Evolutionary conservation across 2,888 invertebrate genomes (phyloP).

Genomic region (Apamea crenata): DNA sequence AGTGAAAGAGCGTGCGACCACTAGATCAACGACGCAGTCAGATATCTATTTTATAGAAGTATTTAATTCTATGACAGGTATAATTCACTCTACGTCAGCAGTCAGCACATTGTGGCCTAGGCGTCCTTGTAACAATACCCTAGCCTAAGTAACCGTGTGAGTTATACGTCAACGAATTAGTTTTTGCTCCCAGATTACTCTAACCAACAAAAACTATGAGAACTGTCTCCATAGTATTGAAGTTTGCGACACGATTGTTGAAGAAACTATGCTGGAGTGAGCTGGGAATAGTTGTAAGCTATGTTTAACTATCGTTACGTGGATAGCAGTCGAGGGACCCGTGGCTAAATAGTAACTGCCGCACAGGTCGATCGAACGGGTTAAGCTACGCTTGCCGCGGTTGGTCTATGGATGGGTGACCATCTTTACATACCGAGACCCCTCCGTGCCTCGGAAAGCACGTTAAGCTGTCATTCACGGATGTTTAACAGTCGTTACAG

Average conservation of each 20-base stretch:
- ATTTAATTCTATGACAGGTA: neutral
- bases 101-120: constrained; percentile 26
- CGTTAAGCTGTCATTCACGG: no score
- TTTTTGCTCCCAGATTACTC: constrained; percentile 76
- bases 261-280: constrained; percentile 65
- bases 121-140: constrained; percentile 65
- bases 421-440: no score
- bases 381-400: no score
- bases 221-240: constrained; percentile 74
- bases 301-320: constrained; percentile 7
- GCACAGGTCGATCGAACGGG: no score
- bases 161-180: constrained; percentile 66
- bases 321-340: neutral
- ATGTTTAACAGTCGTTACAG: no score
- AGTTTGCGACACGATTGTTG: constrained; percentile 81
- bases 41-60: no score
- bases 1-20: no score
- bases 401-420: no score
- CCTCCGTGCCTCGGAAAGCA: no score
- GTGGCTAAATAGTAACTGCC: no score
- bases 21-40: no score
- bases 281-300: constrained; percentile 57
- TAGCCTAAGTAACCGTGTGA: constrained; percentile 65
- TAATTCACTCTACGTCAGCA: neutral
- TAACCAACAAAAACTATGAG: constrained; percentile 77